phyloP scores from a whole-genome alignment of 30 jellyfish, hydroid and myxozoan genomes.

The Rhopilema esculentum region DNA sequence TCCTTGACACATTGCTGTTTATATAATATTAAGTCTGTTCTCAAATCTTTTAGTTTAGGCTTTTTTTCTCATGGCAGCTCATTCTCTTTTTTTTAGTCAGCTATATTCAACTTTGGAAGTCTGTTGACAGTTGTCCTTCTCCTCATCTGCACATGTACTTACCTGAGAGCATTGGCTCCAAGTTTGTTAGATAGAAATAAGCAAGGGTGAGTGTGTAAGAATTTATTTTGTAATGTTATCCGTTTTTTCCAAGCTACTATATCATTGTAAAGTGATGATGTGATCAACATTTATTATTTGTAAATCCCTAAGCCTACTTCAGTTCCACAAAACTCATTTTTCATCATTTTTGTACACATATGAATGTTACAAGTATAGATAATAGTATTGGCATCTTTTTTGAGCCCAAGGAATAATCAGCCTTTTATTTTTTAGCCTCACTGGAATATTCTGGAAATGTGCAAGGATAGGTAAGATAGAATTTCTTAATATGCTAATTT shows the following conservation, averaged over 20 bases:
- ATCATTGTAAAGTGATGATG: not conserved
- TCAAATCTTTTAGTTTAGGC: not conserved
- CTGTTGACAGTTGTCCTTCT: conserved; percentile 91
- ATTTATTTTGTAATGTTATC: not conserved
- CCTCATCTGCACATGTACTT: conserved; percentile 95
- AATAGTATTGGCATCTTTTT: not conserved
- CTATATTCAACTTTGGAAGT: conserved; percentile 94
- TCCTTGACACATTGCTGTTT: not conserved
- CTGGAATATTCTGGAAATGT: conserved; percentile 85
- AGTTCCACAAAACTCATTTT: too few relatives aligned
- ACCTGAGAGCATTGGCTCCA: conserved; percentile 95
- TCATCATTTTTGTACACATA: too few relatives aligned
- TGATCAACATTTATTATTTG: not conserved
- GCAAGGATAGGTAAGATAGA: conserved; percentile 80
- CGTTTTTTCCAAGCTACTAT: not conserved
- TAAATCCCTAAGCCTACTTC: too few relatives aligned
- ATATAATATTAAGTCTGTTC: not conserved
- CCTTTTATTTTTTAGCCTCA: conserved; percentile 30
- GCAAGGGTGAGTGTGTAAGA: conserved; percentile 74
- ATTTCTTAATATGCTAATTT: too few relatives aligned
- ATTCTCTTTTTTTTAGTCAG: conserved; percentile 69
- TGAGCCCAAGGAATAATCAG: too few relatives aligned
- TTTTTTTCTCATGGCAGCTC: not conserved
- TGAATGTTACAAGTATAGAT: not conserved
- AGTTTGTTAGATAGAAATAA: conserved; percentile 88